Evolutionary conservation across 2,888 invertebrate species (phyloP), one percentile per base, ranked within the genome.

Genomic region (Hedya salicella): DNA sequence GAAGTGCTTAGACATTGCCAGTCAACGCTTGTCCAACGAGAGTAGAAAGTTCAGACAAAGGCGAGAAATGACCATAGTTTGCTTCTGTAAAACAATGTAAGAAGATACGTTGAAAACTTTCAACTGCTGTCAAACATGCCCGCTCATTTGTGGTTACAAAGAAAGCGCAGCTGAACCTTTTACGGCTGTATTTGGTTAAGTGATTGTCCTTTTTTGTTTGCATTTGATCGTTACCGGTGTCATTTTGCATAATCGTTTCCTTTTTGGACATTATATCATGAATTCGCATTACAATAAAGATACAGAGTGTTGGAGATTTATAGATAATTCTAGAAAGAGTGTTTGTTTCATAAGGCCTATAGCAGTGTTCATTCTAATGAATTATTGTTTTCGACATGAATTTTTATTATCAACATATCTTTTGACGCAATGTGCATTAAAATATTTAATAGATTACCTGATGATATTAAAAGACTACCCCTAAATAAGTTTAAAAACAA

Each of bases 1-100:
- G 78, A 76, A 71, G 81, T 82, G 82, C 82, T 78, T 73, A 66
- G 76, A 77, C 77, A 86, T 88, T 86, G 81, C 73, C 79, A 87
- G 81, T 85, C 75, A 46, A 52, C 68, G 65, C 86, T 73, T 69
- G 80, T 73, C 80, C 80, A 88, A 81, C 75, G 84, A 79, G 89
- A 88, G 75, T 83, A 89, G 90, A 91, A 91, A 91, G 90, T 85
- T 76, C 71, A 70, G 80, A 87, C 88, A 85, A 85, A 83, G 44
- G 78, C 81, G 70, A 78, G 85, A 88, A 87, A 88, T 87, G 84
- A 85, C 88, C 86, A 84, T 79, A 83, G 75, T 79, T 88, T 86
- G 83, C 89, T 87, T 89, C 66, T 5, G 48, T 77, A 86, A 83
- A 88, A 86, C 81, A 77, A 80, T 75, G 76, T 69, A 71, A 73